These are phyloP conservation scores for Macrotrachela quadricornifera DNA, from an alignment of 1,140 invertebrate species.

Conservation along the genomic window DNA sequence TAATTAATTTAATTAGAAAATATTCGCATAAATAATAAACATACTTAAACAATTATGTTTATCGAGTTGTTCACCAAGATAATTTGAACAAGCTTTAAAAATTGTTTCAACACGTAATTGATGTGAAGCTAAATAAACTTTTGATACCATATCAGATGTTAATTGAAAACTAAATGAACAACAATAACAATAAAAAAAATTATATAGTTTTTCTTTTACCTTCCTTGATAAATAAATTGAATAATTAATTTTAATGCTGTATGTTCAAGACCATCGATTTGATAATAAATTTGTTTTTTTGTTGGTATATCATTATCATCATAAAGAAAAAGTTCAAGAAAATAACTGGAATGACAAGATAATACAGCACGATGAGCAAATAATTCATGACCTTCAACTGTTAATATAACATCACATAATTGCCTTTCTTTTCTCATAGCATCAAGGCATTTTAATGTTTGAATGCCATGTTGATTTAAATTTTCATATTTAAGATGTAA, in stretches of 20 bases:
- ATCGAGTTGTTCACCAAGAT: neutral
- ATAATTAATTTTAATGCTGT: neutral
- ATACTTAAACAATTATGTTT: slow-evolving; percentile 7
- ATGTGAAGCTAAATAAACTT: slow-evolving; percentile 1
- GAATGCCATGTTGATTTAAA: too few relatives aligned
- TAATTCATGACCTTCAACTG: slow-evolving; percentile 2
- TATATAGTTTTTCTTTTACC: neutral
- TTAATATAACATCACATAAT: slow-evolving; percentile 6
- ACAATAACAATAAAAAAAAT: too few relatives aligned
- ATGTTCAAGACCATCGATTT: neutral
- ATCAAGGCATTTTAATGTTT: slow-evolving; percentile 5
- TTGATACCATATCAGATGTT: neutral
- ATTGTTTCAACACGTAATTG: slow-evolving; percentile 4
- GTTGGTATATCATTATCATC: neutral
- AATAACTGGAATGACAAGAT: slow-evolving; percentile 6
- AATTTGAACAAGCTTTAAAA: neutral
- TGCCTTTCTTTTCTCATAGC: slow-evolving; percentile 3
- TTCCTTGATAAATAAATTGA: neutral
- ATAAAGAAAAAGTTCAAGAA: slow-evolving; percentile 5
- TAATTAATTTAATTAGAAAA: too few relatives aligned
- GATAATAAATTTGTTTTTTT: neutral
- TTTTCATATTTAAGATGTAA: too few relatives aligned
- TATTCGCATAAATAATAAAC: neutral
- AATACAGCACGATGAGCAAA: slow-evolving; percentile 3
- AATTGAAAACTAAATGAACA: slow-evolving; percentile 3